phyloP scores from a whole-genome alignment of 64 coral and sea anemone species.

The Dendrophyllia cribrosa region DNA sequence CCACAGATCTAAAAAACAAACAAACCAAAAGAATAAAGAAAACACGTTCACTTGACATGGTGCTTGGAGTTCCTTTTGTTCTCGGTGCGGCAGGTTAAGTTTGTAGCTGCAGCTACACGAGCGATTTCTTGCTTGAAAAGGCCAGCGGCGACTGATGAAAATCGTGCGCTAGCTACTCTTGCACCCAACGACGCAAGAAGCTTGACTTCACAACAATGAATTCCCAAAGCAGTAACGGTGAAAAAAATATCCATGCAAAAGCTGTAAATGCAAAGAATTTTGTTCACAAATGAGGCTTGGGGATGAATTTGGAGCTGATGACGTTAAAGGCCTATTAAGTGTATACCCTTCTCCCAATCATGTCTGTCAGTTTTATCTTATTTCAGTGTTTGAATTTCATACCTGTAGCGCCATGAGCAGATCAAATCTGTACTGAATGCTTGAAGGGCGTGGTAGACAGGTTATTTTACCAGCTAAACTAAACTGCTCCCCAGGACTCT shows the following conservation, averaged over 20 bases:
- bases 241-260: too few species aligned
- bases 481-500: slow-evolving; percentile 58
- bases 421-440: slow-evolving; percentile 70
- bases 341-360: not conserved
- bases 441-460: slow-evolving; percentile 41
- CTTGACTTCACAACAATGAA: too few species aligned
- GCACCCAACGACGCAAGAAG: too few species aligned
- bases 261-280: too few species aligned
- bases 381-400: not conserved
- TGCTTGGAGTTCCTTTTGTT: not conserved
- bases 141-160: too few species aligned
- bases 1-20: slow-evolving; percentile 57
- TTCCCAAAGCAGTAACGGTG: too few species aligned
- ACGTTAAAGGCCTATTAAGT: not conserved
- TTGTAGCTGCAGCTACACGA: too few species aligned
- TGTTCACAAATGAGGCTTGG: too few species aligned
- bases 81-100: not conserved
- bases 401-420: slow-evolving; percentile 66
- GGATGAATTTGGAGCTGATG: too few species aligned
- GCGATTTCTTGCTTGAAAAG: too few species aligned
- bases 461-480: slow-evolving; percentile 65
- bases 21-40: not conserved
- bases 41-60: too few species aligned
- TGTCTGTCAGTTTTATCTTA: not conserved
- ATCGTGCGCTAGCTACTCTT: too few species aligned